Evolutionary conservation across 2,797 vertebrate species (phyloP), one percentile per base, ranked within the genome.

Genomic region (Microcaecilia unicolor): DNA sequence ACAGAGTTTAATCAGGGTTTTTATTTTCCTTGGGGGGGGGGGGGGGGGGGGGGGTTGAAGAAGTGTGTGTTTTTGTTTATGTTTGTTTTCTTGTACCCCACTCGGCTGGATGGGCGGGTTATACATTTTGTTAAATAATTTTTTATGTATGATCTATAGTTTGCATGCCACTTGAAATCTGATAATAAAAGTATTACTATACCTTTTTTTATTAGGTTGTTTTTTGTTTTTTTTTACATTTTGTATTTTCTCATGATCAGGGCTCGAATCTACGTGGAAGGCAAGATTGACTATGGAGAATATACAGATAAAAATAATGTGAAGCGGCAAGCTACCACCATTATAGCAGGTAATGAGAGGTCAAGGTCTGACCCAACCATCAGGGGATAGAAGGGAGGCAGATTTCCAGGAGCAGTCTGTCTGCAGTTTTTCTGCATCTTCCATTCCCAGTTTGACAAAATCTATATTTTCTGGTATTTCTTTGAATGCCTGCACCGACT

Each of bases 271-370:
- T 87, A 80, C 0, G 87, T 99, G 18, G 94, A 99, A 70, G 96
- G 96, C 7, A 98, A 97, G 51, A 70, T 99, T 40, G 96, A 99
- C 61, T 98, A 99, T 6, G 94, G 94, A 1, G 96, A 99, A 65
- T 99, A 99, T 2, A 72, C 81, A 4, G 96, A 99, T 63, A 98
- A 95, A 62, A 97, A 96, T 69, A 94, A 92, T 0, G 85, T 98
- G 33, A 78, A 89, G 34, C 76, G 94, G 6, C 94, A 98, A 63
- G 94, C 92, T 25, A 99, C 96, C 27, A 98, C 92, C 31, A 85
- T 99, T 64, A 91, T 98, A 27, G 96, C 92, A 81, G 96, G 94
- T 99, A 59, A 69, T 69, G 8, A 26, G 19, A 3, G 17, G 5
- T 15, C 10, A 9, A 7, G 28, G 7, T 3, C 22, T 10, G 9